These are phyloP conservation scores for Tribolium madens DNA, from an alignment of 1,140 invertebrate species.

Conservation along the genomic window DNA sequence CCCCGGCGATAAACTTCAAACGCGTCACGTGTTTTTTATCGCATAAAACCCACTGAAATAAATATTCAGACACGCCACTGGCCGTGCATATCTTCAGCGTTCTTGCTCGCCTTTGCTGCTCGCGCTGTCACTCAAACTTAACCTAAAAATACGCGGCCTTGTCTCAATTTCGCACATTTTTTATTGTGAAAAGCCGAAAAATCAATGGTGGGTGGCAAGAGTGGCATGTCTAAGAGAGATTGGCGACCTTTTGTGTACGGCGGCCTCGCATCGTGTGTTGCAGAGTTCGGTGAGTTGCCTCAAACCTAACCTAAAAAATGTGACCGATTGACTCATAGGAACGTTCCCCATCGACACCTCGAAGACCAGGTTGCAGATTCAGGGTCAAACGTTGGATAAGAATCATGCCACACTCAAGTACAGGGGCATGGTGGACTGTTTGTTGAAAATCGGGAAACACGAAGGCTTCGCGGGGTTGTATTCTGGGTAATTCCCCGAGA, in stretches of 20 bases:
- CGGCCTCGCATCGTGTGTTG: constrained; percentile 90
- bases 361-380: constrained; percentile 95
- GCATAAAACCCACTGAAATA: not conserved
- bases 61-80: constrained; percentile 6
- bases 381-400: constrained; percentile 88
- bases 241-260: constrained; percentile 95
- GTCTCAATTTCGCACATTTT: not conserved
- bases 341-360: constrained; percentile 98
- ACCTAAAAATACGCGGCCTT: constrained; percentile 14
- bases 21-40: not conserved
- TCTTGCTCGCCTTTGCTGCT: not conserved
- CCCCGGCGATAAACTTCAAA: not conserved
- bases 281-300: constrained; percentile 86
- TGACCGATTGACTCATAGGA: constrained; percentile 70
- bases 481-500: constrained; percentile 77
- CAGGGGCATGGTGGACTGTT: constrained; percentile 91
- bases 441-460: constrained; percentile 83
- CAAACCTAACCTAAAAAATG: constrained; percentile 28
- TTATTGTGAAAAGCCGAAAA: not conserved
- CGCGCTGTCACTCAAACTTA: not conserved
- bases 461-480: constrained; percentile 85
- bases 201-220: constrained; percentile 42
- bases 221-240: constrained; percentile 73
- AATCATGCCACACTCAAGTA: constrained; percentile 84
- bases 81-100: not conserved